phyloP scores from a whole-genome alignment of 2,888 invertebrate genomes.

The Tryphoninae sp. region DNA sequence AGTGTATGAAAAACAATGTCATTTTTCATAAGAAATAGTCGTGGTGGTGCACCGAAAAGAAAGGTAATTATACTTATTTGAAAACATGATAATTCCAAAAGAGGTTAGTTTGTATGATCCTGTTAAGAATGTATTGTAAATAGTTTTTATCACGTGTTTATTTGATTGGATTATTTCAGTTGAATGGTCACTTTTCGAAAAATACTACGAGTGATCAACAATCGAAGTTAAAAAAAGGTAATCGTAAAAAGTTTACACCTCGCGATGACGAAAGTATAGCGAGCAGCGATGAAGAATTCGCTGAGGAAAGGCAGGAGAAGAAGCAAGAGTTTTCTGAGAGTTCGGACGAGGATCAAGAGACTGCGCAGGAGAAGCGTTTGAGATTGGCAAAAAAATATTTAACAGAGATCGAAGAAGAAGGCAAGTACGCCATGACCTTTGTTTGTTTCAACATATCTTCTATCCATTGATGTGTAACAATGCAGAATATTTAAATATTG shows the following conservation, averaged over 20 bases:
- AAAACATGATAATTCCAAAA: background rate
- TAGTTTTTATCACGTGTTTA: background rate
- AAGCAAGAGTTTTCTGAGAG: conserved; percentile 64
- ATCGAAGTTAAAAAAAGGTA: conserved; percentile 65
- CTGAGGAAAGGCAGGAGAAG: conserved; percentile 74
- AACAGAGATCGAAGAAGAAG: conserved; percentile 91
- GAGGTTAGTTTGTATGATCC: conserved; percentile 42
- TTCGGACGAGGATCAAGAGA: conserved; percentile 87
- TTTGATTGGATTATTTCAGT: conserved; percentile 51
- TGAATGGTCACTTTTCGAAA: conserved; percentile 62
- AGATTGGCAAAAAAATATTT: conserved; percentile 95
- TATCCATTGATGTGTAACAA: background rate
- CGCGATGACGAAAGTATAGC: conserved; percentile 77
- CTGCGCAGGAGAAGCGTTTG: conserved; percentile 94
- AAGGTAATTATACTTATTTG: conserved; percentile 69
- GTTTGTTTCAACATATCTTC: background rate
- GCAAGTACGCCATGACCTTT: conserved; percentile 74
- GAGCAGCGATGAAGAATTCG: conserved; percentile 79
- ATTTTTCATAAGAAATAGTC: conserved; percentile 75
- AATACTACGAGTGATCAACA: conserved; percentile 62
- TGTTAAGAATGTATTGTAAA: conserved; percentile 8
- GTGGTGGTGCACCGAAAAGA: conserved; percentile 70
- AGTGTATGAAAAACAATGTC: conserved; percentile 69
- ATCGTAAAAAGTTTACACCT: conserved; percentile 62
- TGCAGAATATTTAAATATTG: background rate